Evolutionary conservation across 2,888 invertebrate genomes (phyloP).

Genomic region (Nebria salina): DNA sequence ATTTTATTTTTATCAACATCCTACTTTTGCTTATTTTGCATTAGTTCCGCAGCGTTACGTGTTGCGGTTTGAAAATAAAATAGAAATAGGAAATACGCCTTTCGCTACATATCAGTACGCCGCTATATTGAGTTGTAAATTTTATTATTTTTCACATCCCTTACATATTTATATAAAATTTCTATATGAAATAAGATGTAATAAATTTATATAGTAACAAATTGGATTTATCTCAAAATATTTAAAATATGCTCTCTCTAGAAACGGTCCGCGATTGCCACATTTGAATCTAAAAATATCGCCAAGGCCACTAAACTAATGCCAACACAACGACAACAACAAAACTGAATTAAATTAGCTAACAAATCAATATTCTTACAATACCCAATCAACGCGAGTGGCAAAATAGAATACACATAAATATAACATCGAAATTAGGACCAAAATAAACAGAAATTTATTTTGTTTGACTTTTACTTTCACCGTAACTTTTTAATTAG

Average conservation of each 20-base stretch:
- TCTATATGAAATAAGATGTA: no score
- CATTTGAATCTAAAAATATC: constrained; percentile 8
- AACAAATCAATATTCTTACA: constrained; percentile 1
- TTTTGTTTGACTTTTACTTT: background rate
- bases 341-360: background rate
- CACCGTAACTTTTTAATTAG: background rate
- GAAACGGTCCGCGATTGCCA: constrained; percentile 3
- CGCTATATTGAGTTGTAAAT: no score
- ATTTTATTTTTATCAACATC: no score
- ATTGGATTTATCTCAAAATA: background rate
- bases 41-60: no score
- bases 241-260: background rate
- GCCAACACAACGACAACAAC: constrained; percentile 3
- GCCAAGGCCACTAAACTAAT: constrained; percentile 5
- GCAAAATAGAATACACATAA: no score
- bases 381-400: background rate
- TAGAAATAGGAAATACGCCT: no score
- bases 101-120: no score
- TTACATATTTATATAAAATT: no score
- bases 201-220: background rate
- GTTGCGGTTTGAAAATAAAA: no score
- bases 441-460: background rate
- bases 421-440: background rate
- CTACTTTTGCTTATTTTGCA: no score
- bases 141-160: no score